phyloP scores from a whole-genome alignment of 2,888 invertebrate genomes.

The Thecocarcelia acutangulata region DNA sequence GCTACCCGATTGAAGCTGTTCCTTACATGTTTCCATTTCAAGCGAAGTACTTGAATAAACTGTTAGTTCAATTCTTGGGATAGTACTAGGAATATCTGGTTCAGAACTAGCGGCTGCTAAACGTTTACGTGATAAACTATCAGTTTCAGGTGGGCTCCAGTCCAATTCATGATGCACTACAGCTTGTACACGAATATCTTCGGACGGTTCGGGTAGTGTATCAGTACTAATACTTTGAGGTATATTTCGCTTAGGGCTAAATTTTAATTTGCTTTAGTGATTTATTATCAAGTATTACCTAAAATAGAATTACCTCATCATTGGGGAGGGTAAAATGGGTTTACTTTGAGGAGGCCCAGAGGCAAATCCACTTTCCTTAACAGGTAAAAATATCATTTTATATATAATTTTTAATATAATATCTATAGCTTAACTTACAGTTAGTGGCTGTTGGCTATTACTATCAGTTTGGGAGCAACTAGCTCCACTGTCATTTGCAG shows the following conservation, averaged over 20 bases:
- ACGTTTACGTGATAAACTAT: slow-evolving; percentile 56
- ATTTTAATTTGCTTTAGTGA: not conserved
- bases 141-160: no score
- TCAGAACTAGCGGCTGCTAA: no score
- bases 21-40: no score
- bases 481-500: slow-evolving; percentile 58
- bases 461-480: not conserved
- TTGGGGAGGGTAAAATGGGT: slow-evolving; percentile 73
- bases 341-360: slow-evolving; percentile 59
- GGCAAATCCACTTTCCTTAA: slow-evolving; percentile 75
- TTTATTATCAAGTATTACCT: not conserved
- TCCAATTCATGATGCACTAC: no score
- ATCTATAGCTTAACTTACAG: slow-evolving; percentile 69
- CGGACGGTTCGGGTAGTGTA: no score
- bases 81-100: no score
- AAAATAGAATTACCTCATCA: slow-evolving; percentile 71
- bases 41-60: no score
- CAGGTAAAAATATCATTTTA: not conserved
- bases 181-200: no score
- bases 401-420: not conserved
- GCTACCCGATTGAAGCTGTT: no score
- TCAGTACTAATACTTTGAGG: no score
- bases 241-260: slow-evolving; percentile 31
- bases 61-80: no score
- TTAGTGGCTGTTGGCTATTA: slow-evolving; percentile 62